Evolutionary conservation across 2,113 vertebrate genomes (phyloP).

Genomic region (Ageneiosus marmoratus): DNA sequence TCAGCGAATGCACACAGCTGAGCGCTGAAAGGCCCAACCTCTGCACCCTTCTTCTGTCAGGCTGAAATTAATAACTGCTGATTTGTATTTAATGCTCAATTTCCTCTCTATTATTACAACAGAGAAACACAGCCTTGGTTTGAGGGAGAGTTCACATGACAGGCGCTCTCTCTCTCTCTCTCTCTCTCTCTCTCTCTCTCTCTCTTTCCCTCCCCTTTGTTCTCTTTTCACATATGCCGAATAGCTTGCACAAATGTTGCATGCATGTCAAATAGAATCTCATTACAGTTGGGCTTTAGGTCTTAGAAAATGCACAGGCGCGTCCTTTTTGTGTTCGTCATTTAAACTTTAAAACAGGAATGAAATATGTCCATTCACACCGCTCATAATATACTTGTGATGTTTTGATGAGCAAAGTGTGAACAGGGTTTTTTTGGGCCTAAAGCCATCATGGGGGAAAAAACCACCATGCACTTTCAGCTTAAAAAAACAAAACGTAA

Average conservation of each 20-base stretch:
- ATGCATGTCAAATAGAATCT: constrained; percentile 60
- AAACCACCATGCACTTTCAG: constrained; percentile 25
- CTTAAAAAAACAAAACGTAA: constrained; percentile 41
- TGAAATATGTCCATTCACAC: constrained; percentile 37
- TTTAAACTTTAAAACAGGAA: constrained; percentile 44
- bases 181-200: constrained; percentile 51
- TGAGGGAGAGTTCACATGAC: constrained; percentile 63
- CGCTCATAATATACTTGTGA: constrained; percentile 47
- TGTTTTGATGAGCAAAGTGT: constrained; percentile 50
- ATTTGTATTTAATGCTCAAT: constrained; percentile 78
- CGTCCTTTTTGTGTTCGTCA: constrained; percentile 29
- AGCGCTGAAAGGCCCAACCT: constrained; percentile 69
- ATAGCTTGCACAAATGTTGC: constrained; percentile 65
- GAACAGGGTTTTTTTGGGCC: constrained; percentile 42
- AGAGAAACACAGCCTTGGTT: constrained; percentile 60
- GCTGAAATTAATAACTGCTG: constrained; percentile 72
- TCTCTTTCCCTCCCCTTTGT: constrained; percentile 3
- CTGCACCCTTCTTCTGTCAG: constrained; percentile 51
- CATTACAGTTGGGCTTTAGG: constrained; percentile 46
- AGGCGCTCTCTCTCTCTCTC: constrained; percentile 55
- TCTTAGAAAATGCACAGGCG: constrained; percentile 34
- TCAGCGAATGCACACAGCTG: constrained; percentile 60
- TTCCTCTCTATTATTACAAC: constrained; percentile 74
- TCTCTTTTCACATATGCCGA: constrained; percentile 66
- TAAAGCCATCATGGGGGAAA: constrained; percentile 25